These are phyloP conservation scores for Chromobotia macracanthus DNA, from an alignment of 2,797 vertebrate species.

Conservation along the genomic window DNA sequence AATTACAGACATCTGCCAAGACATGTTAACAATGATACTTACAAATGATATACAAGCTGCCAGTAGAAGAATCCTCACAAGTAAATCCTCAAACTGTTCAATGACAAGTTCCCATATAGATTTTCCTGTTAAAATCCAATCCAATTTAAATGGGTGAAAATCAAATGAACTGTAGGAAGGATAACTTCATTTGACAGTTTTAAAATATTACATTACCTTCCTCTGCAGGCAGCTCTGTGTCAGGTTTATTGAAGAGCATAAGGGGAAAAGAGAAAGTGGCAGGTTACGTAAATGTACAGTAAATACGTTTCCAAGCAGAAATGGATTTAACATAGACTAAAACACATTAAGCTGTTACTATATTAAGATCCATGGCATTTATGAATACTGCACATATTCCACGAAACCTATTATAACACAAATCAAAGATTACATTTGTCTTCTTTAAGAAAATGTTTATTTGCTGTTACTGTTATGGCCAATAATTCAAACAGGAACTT, in stretches of 20 bases:
- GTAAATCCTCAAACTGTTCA: conserved; percentile 98
- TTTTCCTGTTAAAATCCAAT: conserved; percentile 83
- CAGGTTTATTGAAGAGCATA: conserved; percentile 63
- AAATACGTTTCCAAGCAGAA: conserved; percentile 6
- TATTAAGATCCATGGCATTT: no score
- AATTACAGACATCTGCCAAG: conserved; percentile 15
- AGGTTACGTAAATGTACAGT: neutral
- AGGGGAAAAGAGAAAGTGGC: conserved; percentile 47
- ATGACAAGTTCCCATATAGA: conserved; percentile 95
- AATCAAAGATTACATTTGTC: no score
- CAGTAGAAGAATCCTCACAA: conserved; percentile 96
- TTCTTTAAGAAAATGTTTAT: no score
- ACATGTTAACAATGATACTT: conserved; percentile 76
- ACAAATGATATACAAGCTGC: conserved; percentile 99
- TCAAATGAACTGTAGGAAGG: neutral
- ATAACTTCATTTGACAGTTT: neutral
- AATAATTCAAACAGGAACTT: no score
- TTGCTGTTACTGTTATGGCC: no score
- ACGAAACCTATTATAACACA: no score
- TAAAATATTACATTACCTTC: conserved; percentile 82
- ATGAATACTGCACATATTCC: no score
- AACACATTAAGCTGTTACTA: no score
- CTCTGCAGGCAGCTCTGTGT: conserved; percentile 92
- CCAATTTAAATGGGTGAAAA: neutral
- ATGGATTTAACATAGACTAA: neutral